A percentile compares a stretch with the other conserved stretches of the same genome.
Evolutionary conservation across 2,888 invertebrate species (phyloP).

Genomic region (Bedellia somnulentella): DNA sequence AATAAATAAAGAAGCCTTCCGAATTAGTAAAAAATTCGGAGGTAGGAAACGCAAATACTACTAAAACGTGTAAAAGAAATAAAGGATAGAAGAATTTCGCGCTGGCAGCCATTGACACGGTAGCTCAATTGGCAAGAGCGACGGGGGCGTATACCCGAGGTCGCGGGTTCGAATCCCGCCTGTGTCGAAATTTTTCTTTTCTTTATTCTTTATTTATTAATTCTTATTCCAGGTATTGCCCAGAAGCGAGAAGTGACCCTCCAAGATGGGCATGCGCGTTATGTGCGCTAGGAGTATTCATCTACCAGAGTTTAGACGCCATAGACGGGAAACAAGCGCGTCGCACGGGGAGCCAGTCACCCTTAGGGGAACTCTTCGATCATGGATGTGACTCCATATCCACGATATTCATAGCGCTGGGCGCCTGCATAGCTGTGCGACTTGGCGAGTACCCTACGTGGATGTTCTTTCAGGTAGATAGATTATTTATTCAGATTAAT

Average conservation of each 20-base stretch:
- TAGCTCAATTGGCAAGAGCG: too few relatives aligned
- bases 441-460: conserved; percentile 89
- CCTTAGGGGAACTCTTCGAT: conserved; percentile 97
- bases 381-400: conserved; percentile 99
- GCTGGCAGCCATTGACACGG: too few relatives aligned
- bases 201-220: too few relatives aligned
- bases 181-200: too few relatives aligned
- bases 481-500: too few relatives aligned
- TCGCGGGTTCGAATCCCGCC: too few relatives aligned
- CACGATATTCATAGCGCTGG: conserved; percentile 95
- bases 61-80: too few relatives aligned
- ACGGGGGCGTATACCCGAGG: too few relatives aligned
- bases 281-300: conserved; percentile 91
- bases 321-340: conserved; percentile 99
- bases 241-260: conserved; percentile 84
- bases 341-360: conserved; percentile 87
- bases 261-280: conserved; percentile 92
- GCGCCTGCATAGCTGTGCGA: conserved; percentile 92
- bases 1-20: too few relatives aligned
- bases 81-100: too few relatives aligned
- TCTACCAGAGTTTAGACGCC: conserved; percentile 97
- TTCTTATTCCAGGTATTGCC: conserved; percentile 83
- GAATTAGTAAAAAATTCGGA: too few relatives aligned
- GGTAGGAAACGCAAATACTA: too few relatives aligned
- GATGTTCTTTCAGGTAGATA: conserved; percentile 84